Base-by-base conservation (phyloP, 2,888 invertebrate species). In the Caenorhabditis zanzibari region DNA sequence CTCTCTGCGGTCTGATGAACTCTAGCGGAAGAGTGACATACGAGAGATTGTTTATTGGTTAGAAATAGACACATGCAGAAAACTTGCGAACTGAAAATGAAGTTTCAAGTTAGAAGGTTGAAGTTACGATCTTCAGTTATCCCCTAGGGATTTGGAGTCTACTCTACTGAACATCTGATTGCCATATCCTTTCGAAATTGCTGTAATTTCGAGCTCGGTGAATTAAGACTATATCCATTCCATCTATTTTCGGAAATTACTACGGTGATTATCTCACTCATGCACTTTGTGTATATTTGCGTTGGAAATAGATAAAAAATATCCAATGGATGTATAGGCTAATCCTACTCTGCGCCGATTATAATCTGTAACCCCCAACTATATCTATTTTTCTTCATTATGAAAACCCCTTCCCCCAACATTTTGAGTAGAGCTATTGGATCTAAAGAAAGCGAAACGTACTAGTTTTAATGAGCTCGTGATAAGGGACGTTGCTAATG, bases 31-130 rank as follows among this genome's bases (percentile, higher is more conserved):
- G 44, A 47, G 47, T 47, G 47, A 47, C 47, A 47, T 22, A 16
- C 12, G 35, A 63, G 63, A 63, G 63, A 63, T 63, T 63, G 44
- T 63, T 63, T 63, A 44, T 63, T 63, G 26, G 63, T 63, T 63
- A 49, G 64, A 49, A 49, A 49, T 66, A 66, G 49, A 66, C 28
- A 28, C 19, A 63, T n/a, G 44, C 26, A 63, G 44, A 59, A 38
- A 38, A 38, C n/a, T 28, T 24, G 54, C 2, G 14, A 26, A 26
- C 4, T 14, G 14, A 52, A 22, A 19, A 19, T 22, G 22, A 52
- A 24, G 52, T 52, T n/a, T n/a, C 5, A 10, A 52, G 22, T 9
- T 9, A n/a, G 22, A n/a, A n/a, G n/a, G 32, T 32, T 32, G 5
- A 4, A 32, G 32, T 32, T 32, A 4, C 32, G n/a, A n/a, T 32